Evolutionary conservation across 2,797 vertebrate genomes (phyloP), one percentile per base, ranked within the genome.

Genomic region (Artibeus jamaicensis): DNA sequence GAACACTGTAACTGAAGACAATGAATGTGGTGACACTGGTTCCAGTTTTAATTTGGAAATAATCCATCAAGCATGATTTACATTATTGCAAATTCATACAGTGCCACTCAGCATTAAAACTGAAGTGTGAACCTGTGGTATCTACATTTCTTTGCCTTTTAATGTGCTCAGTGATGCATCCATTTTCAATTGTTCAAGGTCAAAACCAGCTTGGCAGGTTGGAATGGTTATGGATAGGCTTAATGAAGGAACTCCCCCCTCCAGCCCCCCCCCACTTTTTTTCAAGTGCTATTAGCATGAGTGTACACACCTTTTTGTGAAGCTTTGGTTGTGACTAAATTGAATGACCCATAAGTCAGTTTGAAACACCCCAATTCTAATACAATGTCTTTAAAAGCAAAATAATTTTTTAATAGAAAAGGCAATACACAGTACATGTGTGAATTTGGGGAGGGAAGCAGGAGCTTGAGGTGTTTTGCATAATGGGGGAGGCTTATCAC

Each of bases 1-100:
- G 62, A 95, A 92, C 12, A 76, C 12, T 70, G n/a, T 74, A 90
- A 96, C 87, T 93, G 62, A 53, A 89, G 34, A 93, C 92, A 89
- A 55, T 77, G 32, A 32, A 48, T 73, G 15, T 21, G 2, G 14
- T 96, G 90, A 95, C 81, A 92, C 26, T 48, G 18, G 46, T 70
- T 97, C 78, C 92, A 76, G 46, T 87, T 97, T 94, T 97, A 93
- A 98, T 98, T 97, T 97, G 83, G 95, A 97, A 89, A 82, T 95
- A 98, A 96, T 97, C 95, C 96, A 93, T 96, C 97, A 97, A 94
- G 91, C 89, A 42, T 97, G 95, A 97, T 98, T 95, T 92, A 93
- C 73, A 62, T 86, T 90, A 82, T 94, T 95, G 44, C 65, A 94
- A 90, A 82, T 71, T 89, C 89, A 34, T 68, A 53, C 77, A 92